Base-by-base conservation (phyloP, 2,888 invertebrate species). In the Zaprionus bogoriensis region DNA sequence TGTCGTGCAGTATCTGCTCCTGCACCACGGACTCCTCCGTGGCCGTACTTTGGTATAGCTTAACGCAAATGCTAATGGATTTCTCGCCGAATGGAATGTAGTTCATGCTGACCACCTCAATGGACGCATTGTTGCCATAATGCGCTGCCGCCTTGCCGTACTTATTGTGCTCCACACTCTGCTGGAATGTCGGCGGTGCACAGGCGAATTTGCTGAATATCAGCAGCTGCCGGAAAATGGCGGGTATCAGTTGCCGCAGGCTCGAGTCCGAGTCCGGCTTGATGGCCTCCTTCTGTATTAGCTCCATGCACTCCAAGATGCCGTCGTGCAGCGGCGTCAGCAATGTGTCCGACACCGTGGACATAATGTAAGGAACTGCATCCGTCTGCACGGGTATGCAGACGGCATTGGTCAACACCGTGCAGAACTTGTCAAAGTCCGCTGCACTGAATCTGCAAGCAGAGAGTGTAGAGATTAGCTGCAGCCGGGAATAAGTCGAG, bases 61-160 rank as follows among this genome's bases (percentile, higher is more conserved):
- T 94, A 1, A 96, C 94, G 9, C 94, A 93, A 92, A 95, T 94
- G 53, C 93, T 93, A 52, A 96, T 92, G 2, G 96, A 93, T 87
- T 95, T 94, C 89, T 97, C 97, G 28, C 96, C 96, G 90, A 97
- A 97, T 39, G 96, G 96, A 82, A 97, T 95, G 87, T 95, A 96
- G 91, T 96, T 96, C 93, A 95, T 94, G 61, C 94, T 93, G 38
- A 95, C 93, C 93, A 95, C 95, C 88, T 96, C 95, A 42, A 94
- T 92, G 89, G 95, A 91, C 54, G 87, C 80, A 63, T 87, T 89
- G 58, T 89, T 90, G 2, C 88, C 75, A 70, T 89, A 90, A 62
- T 88, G 87, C 28, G 84, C 82, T 47, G 77, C 73, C 23, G 91
- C 89, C 55, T 92, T 91, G 45, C 90, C 91, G 87, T 93, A 93